A percentile compares a stretch with the other conserved stretches of the same genome.
phyloP scores from a whole-genome alignment of 2,888 invertebrate genomes.

The Mythimna pallens region DNA sequence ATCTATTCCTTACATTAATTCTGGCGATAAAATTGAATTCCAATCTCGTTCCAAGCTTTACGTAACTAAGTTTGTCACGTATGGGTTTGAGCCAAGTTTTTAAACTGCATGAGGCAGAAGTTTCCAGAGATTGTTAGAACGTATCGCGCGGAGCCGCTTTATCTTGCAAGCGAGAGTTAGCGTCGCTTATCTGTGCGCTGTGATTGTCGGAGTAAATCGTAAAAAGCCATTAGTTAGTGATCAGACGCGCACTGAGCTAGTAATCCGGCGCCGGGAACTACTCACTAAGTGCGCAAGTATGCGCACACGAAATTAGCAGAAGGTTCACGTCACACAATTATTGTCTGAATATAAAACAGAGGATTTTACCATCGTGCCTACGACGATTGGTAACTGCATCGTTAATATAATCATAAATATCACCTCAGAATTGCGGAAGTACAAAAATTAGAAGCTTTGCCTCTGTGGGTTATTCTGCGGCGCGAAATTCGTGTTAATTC shows the following conservation, averaged over 20 bases:
- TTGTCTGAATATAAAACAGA: neutral
- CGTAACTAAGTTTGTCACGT: neutral
- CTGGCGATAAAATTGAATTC: conserved; percentile 3
- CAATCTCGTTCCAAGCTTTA: conserved; percentile 1
- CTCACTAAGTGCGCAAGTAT: conserved; percentile 31
- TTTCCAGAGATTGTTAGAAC: neutral
- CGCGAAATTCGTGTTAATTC: neutral
- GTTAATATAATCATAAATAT: neutral
- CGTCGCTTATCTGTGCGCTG: conserved; percentile 6
- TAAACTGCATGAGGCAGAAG: conserved; percentile 1
- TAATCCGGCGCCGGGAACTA: conserved; percentile 42
- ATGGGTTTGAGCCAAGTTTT: neutral
- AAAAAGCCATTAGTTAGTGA: conserved; percentile 56
- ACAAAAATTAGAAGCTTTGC: neutral
- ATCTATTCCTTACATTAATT: neutral
- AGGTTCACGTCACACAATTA: conserved; percentile 5
- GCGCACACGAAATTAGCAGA: conserved; percentile 6
- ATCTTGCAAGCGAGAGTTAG: conserved; percentile 17
- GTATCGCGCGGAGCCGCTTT: neutral
- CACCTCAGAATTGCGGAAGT: neutral
- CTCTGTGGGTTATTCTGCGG: neutral
- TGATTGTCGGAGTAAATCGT: conserved; percentile 37
- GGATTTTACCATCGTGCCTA: neutral
- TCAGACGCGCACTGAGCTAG: conserved; percentile 45
- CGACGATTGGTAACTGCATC: neutral